Base-by-base conservation (phyloP, 2,797 vertebrate species). In the Iguana delicatissima region DNA sequence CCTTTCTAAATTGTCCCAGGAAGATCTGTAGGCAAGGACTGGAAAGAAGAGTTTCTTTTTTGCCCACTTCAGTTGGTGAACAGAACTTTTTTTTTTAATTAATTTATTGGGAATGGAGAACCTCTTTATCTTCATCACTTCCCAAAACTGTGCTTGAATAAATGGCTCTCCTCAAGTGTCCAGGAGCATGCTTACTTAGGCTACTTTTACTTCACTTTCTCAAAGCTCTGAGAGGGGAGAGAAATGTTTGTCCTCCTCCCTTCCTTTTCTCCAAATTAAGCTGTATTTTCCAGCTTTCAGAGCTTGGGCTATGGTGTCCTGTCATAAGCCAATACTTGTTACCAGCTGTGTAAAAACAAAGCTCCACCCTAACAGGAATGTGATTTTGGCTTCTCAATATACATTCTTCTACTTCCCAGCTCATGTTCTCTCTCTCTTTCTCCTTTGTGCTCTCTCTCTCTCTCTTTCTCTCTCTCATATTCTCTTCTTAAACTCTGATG, bases 341-440 rank as follows among this genome's bases (percentile, higher is more conserved):
- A 86, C 77, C 72, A 74, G 87, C 83, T 86, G 77, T 67, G 69
- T 84, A 64, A 85, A 91, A 91, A 86, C 55, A 73, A 20, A 89
- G 72, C 87, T 81, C 90, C 77, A 81, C 90, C 90, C 76, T 26
- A 38, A 38, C 38, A 85, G 90, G 90, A 91, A 89, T 86, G 83
- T 46, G 57, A 74, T 80, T 64, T 85, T 80, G 82, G 86, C 87
- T 55, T 91, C 55, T 64, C 29, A 82, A 32, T 82, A 55, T 82
- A 26, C 74, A 42, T 14, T 42, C 69, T 84, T 84, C 29, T 55
- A 10, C 13, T 81, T 35, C 57, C 64, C 38, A 73, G 74, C 62
- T 4, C 6, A 38, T 81, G 50, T 52, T 38, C 2, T 14, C 42
- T 46, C 42, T 46, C 42, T 46, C 42, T 46, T 46, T 46, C 42